Base-by-base conservation (phyloP, 2,113 vertebrate species). In the Stigmatopora argus region DNA sequence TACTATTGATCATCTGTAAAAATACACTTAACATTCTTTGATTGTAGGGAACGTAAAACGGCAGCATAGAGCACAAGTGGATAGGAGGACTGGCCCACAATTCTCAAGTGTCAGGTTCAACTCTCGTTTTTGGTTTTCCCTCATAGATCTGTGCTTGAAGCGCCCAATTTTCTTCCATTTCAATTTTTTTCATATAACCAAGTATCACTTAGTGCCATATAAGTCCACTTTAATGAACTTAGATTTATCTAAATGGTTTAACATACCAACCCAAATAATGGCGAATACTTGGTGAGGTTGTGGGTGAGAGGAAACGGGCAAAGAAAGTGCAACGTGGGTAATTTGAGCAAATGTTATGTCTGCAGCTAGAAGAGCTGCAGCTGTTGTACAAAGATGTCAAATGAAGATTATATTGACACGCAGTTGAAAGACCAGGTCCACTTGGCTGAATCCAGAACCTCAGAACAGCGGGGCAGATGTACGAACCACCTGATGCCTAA, bases 281-380 rank as follows among this genome's bases (percentile, higher is more conserved):
- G 23, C 23, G 5, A 19, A 55, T 4, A 55, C 23, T 31, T 55
- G 23, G 11, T 14, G 12, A 2, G 53, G 12, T n/a, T n/a, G n/a
- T 12, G 21, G 4, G 3, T 26, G 21, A 55, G 2, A 26, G 53
- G 53, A 31, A 56, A 56, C 7, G 23, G 23, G 53, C 3, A 53
- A 53, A 53, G 10, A 53, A 19, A 52, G 10, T 21, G 51, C 53
- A 56, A 56, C 13, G 7, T 31, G 7, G 53, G 53, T 56, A 56
- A 56, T 56, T 15, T 56, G 53, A 56, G 53, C 53, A 23, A 31
- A 56, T 56, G 53, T 56, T 56, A 56, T 31, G 53, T 56, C 53
- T 56, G 53, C 53, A 56, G 53, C 23, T 31, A 31, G 23, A 23
- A 31, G 23, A 13, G 53, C 26, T 56, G 23, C 53, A 56, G 53